These are phyloP conservation scores for Sebastolobus altivelis DNA, from an alignment of 2,797 vertebrate genomes.

Conservation along the genomic window DNA sequence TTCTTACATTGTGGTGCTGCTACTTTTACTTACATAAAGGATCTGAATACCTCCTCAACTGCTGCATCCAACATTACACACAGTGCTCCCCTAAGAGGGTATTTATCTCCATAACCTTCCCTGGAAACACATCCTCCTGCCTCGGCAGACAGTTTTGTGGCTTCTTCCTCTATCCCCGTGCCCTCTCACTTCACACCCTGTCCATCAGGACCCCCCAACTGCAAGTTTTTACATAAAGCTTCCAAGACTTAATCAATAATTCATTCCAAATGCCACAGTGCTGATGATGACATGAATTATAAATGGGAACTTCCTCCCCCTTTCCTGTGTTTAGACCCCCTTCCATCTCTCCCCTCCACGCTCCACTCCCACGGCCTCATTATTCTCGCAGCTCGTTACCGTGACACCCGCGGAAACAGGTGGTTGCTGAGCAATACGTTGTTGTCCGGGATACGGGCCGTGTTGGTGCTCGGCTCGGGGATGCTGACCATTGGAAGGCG, in stretches of 20 bases:
- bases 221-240: constrained; percentile 83
- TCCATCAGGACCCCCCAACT: constrained; percentile 72
- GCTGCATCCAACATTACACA: constrained; percentile 15
- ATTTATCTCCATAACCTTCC: constrained; percentile 36
- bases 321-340: constrained; percentile 74
- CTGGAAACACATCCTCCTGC: constrained; percentile 16
- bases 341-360: constrained; percentile 19
- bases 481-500: background rate
- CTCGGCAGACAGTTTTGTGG: constrained; percentile 47
- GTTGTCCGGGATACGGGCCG: constrained; percentile 48
- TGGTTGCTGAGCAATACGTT: constrained; percentile 73
- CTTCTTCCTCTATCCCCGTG: constrained; percentile 24
- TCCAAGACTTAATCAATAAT: constrained; percentile 85
- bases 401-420: constrained; percentile 77
- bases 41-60: background rate
- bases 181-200: constrained; percentile 56
- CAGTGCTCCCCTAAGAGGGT: constrained; percentile 21
- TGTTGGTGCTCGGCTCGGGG: background rate
- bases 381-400: constrained; percentile 75
- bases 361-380: constrained; percentile 72
- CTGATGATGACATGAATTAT: constrained; percentile 89
- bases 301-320: constrained; percentile 78
- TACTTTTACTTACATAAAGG: background rate
- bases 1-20: background rate
- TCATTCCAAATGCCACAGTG: constrained; percentile 84